Base-by-base conservation (phyloP, 2,797 vertebrate species). In the Takifugu ocellatus region DNA sequence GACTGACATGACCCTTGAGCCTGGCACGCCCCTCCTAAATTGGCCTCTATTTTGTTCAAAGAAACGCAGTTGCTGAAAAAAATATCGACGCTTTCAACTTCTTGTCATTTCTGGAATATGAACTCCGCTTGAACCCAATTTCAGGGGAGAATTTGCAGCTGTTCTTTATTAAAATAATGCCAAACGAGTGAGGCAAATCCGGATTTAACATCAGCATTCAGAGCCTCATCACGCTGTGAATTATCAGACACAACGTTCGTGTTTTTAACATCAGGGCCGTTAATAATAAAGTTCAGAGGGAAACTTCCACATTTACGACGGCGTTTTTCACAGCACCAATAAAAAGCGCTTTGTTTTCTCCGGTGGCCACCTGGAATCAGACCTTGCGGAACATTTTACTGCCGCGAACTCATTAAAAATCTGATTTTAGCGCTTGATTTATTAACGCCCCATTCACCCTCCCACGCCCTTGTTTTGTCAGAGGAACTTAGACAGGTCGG, bases 51-150 rank as follows among this genome's bases (percentile, higher is more conserved):
- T 12, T 12, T 14, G 36, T 39, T 39, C 1, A 14, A 39, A 39
- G 36, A 14, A 39, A 39, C 3, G 10, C 36, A 39, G 9, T 14
- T 14, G 10, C 12, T 14, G 36, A 39, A 10, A 9, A 4, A 5
- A 14, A 14, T 14, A 14, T 4, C 36, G 3, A 14, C 1, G 36
- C 36, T 39, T 39, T 14, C 4, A 39, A 39, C 36, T 4, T 11
- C 12, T 10, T 33, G 36, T 39, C 14, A 10, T 14, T 39, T 39
- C 36, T 39, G 11, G 36, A 12, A 39, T 14, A 14, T 29, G 73
- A 84, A 85, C 83, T 82, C 60, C 55, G 2, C 45, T 50, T 86
- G 79, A 89, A 84, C 86, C 59, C 43, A 44, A 48, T 59, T 8
- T 0, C 1, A 10, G 48, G 8, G 48, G 49, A 50, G 49, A 52